Evolutionary conservation across 2,113 vertebrate genomes (phyloP), one percentile per base, ranked within the genome.

Genomic region (Stigmatopora argus): DNA sequence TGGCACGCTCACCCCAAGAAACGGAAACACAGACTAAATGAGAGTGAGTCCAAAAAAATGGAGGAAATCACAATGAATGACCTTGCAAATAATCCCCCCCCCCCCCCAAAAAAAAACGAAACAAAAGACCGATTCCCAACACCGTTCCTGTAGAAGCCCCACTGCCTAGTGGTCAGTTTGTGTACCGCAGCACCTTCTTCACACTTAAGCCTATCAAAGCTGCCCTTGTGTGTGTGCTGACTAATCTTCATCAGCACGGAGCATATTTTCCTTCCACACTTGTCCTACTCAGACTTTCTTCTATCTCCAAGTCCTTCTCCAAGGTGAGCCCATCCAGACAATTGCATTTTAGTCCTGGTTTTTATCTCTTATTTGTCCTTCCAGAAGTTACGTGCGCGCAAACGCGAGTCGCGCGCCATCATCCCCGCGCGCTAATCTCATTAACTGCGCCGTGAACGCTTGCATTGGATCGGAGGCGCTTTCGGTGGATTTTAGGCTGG

Each of bases 391-490:
- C 1, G 35, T 15, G 51, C 35, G 15, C 18, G 59, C 53, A 35
- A 15, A 3, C 34, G 18, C 47, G 70, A 53, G 53, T 9, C 51
- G 3, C 12, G 5, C 18, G 1, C 19, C 41, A 57, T 81, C 74
- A 74, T 82, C 74, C 74, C 51, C 68, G 21, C 57, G 70, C 57
- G 70, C 47, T 84, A 84, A 84, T 84, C 82, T 21, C 62, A 81
- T 86, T 81, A 82, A 84, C 82, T 74, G 66, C 19, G 73, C 82
- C 74, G 64, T 19, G 73, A 68, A 73, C 66, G 48, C 75, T 55
- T 18, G 35, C 48, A 48, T 65, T 35, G 61, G 58, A 45, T 65
- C 59, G 74, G 38, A 15, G 59, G 2, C 35, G 44, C 56, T n/a
- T 52, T 38, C 2, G 65, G 31, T 0, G 14, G 19, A 45, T 19